Evolutionary conservation across 2,113 vertebrate genomes (phyloP).

Genomic region (Diphyllodes magnificus): DNA sequence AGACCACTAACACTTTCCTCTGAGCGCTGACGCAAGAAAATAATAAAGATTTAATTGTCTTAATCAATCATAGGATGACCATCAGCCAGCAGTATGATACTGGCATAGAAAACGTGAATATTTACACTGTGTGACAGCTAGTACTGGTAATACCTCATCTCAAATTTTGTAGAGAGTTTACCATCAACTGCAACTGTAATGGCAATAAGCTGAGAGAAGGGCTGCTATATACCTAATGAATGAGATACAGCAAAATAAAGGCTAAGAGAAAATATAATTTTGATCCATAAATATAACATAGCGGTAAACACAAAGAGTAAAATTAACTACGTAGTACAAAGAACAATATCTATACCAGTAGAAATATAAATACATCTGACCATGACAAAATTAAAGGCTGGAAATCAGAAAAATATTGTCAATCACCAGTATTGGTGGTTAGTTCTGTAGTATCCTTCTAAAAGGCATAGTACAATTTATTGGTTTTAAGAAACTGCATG

Average conservation of each 20-base stretch:
- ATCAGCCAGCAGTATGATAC: not conserved
- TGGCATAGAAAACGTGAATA: not conserved
- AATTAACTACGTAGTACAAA: not conserved
- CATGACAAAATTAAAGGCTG: not conserved
- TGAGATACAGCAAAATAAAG: not conserved
- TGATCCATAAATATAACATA: not conserved
- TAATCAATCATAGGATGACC: not conserved
- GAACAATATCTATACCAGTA: not conserved
- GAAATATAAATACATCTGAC: not conserved
- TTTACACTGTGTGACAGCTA: not conserved
- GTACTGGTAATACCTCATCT: not conserved
- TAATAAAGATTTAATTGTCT: not conserved
- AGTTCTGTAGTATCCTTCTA: not conserved
- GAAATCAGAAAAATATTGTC: not conserved
- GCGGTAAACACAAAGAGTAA: not conserved
- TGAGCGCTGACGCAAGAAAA: not conserved
- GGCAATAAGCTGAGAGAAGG: not conserved
- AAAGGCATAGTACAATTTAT: not conserved
- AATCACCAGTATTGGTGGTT: not conserved
- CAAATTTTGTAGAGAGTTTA: not conserved
- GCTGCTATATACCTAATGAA: not conserved
- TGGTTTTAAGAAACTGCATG: not conserved
- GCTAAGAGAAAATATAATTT: not conserved
- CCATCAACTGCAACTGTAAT: not conserved
- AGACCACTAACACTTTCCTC: not conserved